Percentiles rank a stretch among this genome's conserved stretches.
These are phyloP conservation scores for Branchinecta lynchi DNA, from an alignment of 1,140 invertebrate genomes.

Conservation along the genomic window DNA sequence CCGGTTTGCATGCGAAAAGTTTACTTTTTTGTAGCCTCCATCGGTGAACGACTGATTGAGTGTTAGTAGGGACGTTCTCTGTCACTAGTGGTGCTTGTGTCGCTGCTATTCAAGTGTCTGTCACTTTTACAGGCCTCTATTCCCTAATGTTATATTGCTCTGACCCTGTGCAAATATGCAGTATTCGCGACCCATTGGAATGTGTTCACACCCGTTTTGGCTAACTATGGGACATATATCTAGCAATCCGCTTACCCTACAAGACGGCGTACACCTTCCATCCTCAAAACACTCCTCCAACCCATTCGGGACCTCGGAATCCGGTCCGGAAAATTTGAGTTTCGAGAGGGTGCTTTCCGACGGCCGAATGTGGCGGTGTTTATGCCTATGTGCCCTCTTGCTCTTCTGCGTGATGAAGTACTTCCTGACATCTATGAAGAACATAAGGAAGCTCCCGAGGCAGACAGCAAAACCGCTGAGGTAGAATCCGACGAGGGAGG, in stretches of 20 bases:
- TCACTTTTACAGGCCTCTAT: no score
- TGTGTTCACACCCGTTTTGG: no score
- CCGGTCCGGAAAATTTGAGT: neutral
- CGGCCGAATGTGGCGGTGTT: conserved; percentile 17
- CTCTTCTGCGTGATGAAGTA: conserved; percentile 40
- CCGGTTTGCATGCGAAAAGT: no score
- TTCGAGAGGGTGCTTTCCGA: neutral
- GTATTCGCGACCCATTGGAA: no score
- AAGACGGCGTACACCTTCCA: conserved; percentile 17
- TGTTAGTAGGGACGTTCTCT: no score
- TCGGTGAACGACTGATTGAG: no score
- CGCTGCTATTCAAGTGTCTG: no score
- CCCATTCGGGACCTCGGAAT: neutral
- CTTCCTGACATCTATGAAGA: conserved; percentile 60
- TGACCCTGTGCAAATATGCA: no score
- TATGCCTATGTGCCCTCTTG: conserved; percentile 17
- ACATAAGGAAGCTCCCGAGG: conserved; percentile 54
- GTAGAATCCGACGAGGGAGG: conserved; percentile 59
- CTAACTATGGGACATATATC: no score
- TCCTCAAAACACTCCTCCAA: conserved; percentile 13
- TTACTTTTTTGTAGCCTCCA: no score
- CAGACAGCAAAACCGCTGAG: conserved; percentile 60
- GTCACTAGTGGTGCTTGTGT: no score
- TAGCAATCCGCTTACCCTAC: conserved; percentile 19
- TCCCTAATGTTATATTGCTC: no score